phyloP scores from a whole-genome alignment of 2,888 invertebrate genomes.

The Punctoribates punctum region DNA sequence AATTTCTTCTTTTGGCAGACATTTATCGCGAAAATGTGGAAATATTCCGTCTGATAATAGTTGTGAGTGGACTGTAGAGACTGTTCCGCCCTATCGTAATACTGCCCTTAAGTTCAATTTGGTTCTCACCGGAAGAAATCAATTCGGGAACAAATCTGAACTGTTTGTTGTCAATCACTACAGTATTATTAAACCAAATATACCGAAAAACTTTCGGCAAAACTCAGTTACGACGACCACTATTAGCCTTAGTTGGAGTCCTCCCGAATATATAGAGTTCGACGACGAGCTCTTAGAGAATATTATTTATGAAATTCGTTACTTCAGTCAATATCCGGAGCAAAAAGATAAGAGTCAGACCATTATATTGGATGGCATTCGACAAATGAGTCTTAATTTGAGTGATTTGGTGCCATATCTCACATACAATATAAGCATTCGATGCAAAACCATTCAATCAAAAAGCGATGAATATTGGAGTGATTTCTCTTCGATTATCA shows the following conservation, averaged over 20 bases:
- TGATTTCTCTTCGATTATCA: slow-evolving; percentile 29
- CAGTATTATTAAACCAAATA: slow-evolving; percentile 45
- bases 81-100: slow-evolving; percentile 42
- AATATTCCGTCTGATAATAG: slow-evolving; percentile 29
- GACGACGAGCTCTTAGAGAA: slow-evolving; percentile 19
- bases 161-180: slow-evolving; percentile 41
- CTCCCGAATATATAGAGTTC: slow-evolving; percentile 23
- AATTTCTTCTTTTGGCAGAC: neutral
- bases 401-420: slow-evolving; percentile 35
- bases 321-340: neutral
- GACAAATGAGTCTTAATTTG: neutral
- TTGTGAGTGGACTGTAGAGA: slow-evolving; percentile 44
- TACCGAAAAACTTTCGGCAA: slow-evolving; percentile 6
- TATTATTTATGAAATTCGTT: slow-evolving; percentile 19
- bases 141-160: slow-evolving; percentile 41
- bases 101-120: slow-evolving; percentile 36
- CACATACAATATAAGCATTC: slow-evolving; percentile 44
- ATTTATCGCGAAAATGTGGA: slow-evolving; percentile 19
- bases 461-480: slow-evolving; percentile 45
- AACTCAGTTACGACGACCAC: neutral
- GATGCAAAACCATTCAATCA: slow-evolving; percentile 43
- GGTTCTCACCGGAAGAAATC: slow-evolving; percentile 42
- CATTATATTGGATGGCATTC: slow-evolving; percentile 24
- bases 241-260: neutral
- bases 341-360: neutral